These are phyloP conservation scores for Potamilus streckersoni DNA, from an alignment of 1,140 invertebrate species.

Conservation along the genomic window DNA sequence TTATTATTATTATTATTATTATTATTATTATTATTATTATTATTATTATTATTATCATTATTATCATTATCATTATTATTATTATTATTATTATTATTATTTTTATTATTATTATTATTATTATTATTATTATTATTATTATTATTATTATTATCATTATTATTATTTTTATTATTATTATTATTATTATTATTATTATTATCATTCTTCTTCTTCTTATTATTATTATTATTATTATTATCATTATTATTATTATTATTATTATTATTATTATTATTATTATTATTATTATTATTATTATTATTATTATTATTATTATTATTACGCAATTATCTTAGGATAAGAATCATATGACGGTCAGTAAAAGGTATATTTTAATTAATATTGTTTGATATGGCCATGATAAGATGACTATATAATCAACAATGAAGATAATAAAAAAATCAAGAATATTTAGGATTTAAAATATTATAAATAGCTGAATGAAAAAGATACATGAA, in stretches of 20 bases:
- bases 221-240: constrained; percentile 4
- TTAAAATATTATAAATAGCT: too few species aligned
- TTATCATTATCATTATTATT: constrained; percentile 2
- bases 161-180: constrained; percentile 4
- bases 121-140: constrained; percentile 2
- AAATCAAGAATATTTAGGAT: too few species aligned
- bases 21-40: constrained; percentile 5
- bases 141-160: constrained; percentile 2
- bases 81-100: constrained; percentile 2
- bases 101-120: constrained; percentile 4
- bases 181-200: constrained; percentile 4
- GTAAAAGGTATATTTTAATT: too few species aligned
- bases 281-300: constrained; percentile 2
- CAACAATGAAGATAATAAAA: too few species aligned
- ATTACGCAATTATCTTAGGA: background rate
- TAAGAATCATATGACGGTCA: background rate
- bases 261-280: constrained; percentile 2
- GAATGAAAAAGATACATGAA: too few species aligned
- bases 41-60: constrained; percentile 2
- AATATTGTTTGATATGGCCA: too few species aligned
- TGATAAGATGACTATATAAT: too few species aligned
- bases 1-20: constrained; percentile 3
- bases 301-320: constrained; percentile 3
- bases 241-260: constrained; percentile 3
- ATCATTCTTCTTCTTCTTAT: too few species aligned